Conservation (phyloP, 2,797 vertebrate genomes). For the Pantherophis alleghaniensis region DNA sequence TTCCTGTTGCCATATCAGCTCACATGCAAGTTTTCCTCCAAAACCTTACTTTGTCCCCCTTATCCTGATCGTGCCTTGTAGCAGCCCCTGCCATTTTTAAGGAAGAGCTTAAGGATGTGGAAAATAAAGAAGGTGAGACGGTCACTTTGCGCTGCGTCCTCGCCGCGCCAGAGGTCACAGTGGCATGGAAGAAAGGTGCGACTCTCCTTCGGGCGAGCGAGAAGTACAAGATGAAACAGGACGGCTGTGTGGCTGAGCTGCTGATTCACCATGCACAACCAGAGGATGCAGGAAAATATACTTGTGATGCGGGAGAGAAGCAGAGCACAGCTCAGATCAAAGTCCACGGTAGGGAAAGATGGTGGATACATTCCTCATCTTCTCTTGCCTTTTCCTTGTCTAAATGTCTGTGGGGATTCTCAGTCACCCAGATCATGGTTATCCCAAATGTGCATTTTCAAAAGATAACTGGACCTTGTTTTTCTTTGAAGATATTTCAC, state of each 20-base stretch:
- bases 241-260: conserved; percentile 64
- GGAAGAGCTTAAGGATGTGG: conserved; percentile 57
- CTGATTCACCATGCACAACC: conserved; percentile 62
- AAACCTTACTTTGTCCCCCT: not conserved
- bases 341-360: conserved; percentile 62
- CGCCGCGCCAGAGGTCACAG: conserved; percentile 46
- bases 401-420: not conserved
- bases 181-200: conserved; percentile 72
- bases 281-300: conserved; percentile 70
- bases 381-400: not conserved
- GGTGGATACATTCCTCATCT: not conserved
- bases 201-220: conserved; percentile 54
- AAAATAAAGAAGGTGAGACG: conserved; percentile 57
- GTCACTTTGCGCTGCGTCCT: conserved; percentile 59
- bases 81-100: conserved; percentile 68
- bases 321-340: conserved; percentile 65
- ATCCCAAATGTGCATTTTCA: not conserved
- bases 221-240: conserved; percentile 70
- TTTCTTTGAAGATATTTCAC: not conserved
- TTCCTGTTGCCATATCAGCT: not conserved
- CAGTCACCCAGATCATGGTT: not conserved
- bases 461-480: not conserved
- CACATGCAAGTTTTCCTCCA: too few species aligned
- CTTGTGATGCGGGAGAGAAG: conserved; percentile 68
- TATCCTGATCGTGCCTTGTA: conserved; percentile 44